These are phyloP conservation scores for Phallusia fumigata DNA, from an alignment of 23 tunicate genomes.

Conservation along the genomic window DNA sequence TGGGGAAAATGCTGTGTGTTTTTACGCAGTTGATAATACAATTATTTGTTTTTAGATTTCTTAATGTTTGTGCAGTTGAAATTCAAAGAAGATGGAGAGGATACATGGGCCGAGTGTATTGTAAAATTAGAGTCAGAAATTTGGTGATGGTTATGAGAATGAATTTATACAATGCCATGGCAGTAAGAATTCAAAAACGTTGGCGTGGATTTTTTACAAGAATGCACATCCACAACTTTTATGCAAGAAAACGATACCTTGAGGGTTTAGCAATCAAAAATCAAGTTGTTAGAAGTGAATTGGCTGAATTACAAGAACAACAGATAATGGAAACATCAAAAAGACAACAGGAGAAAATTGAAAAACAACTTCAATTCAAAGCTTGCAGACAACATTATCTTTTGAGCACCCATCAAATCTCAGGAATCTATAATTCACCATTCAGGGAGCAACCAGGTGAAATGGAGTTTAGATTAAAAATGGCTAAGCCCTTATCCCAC, in stretches of 20 bases:
- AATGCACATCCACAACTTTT: constrained; percentile 78
- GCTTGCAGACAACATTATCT: constrained; percentile 88
- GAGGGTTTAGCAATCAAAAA: constrained; percentile 75
- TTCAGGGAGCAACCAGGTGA: constrained; percentile 50
- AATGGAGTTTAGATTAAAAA: constrained; percentile 68
- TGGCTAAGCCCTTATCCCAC: constrained; percentile 41
- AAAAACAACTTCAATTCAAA: constrained; percentile 39
- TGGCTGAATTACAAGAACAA: constrained; percentile 57
- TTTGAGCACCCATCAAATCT: constrained; percentile 78
- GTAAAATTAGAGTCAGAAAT: constrained; percentile 44
- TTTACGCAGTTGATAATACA: neutral
- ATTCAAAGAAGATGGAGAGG: constrained; percentile 82
- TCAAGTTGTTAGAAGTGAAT: constrained; percentile 65
- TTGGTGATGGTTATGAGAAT: constrained; percentile 68
- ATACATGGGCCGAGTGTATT: constrained; percentile 56
- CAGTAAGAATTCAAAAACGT: constrained; percentile 65
- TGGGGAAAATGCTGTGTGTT: neutral
- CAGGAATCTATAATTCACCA: constrained; percentile 89
- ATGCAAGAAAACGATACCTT: constrained; percentile 86
- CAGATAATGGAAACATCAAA: constrained; percentile 20
- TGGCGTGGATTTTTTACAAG: constrained; percentile 93
- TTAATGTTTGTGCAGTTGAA: constrained; percentile 33
- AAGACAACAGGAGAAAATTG: constrained; percentile 33
- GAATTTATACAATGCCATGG: constrained; percentile 80
- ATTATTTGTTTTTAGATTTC: constrained; percentile 19